phyloP scores from a whole-genome alignment of 1,140 invertebrate species.

The Eciton burchellii region DNA sequence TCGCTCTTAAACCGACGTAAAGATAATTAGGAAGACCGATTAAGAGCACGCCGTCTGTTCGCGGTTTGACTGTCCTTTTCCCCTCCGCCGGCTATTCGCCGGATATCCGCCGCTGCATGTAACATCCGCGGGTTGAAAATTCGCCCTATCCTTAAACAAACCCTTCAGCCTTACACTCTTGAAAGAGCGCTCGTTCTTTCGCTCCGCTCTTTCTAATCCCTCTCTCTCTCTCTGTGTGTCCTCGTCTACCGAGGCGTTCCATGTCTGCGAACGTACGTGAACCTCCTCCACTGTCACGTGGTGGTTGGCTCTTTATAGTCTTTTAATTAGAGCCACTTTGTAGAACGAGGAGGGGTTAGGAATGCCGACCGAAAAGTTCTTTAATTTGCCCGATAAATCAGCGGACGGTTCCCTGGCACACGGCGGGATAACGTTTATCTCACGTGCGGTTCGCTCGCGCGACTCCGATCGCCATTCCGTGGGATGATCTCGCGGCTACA shows the following conservation, averaged over 20 bases:
- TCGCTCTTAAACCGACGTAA: slow-evolving; percentile 74
- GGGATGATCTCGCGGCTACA: slow-evolving; percentile 45
- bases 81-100: too few relatives aligned
- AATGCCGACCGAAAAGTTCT: slow-evolving; percentile 78
- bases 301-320: slow-evolving; percentile 78
- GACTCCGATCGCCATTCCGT: slow-evolving; percentile 57
- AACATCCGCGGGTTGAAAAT: slow-evolving; percentile 45
- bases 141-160: slow-evolving; percentile 61
- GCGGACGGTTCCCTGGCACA: slow-evolving; percentile 50
- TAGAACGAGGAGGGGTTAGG: slow-evolving; percentile 74
- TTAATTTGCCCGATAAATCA: slow-evolving; percentile 81
- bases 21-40: slow-evolving; percentile 76
- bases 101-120: slow-evolving; percentile 15
- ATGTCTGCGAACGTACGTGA: slow-evolving; percentile 67
- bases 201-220: slow-evolving; percentile 67
- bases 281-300: slow-evolving; percentile 70
- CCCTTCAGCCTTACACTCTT: slow-evolving; percentile 72
- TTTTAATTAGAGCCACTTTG: slow-evolving; percentile 81
- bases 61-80: slow-evolving; percentile 20
- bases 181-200: slow-evolving; percentile 79
- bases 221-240: background rate
- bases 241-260: background rate
- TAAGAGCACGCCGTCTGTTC: slow-evolving; percentile 57
- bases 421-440: slow-evolving; percentile 68
- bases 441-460: slow-evolving; percentile 53